Evolutionary conservation across 2,113 vertebrate species (phyloP).

Genomic region (Halichoeres trimaculatus): DNA sequence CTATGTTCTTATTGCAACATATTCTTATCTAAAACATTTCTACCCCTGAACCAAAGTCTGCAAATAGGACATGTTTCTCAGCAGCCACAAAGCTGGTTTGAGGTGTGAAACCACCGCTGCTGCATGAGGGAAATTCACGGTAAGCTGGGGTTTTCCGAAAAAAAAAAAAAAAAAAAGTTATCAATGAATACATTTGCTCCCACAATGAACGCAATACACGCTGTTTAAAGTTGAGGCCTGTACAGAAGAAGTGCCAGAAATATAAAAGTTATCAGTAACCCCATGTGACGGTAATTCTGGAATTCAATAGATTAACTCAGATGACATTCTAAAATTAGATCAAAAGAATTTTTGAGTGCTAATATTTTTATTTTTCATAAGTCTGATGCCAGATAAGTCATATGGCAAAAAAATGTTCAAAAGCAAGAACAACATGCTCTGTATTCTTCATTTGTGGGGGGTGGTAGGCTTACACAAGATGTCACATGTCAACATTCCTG

Average conservation of each 20-base stretch:
- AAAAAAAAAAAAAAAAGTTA: slow-evolving; percentile 39
- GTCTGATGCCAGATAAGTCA: too few relatives aligned
- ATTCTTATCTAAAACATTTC: too few relatives aligned
- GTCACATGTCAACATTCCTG: too few relatives aligned
- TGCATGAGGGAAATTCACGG: slow-evolving; percentile 56
- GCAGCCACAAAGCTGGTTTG: slow-evolving; percentile 57
- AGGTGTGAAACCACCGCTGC: slow-evolving; percentile 71
- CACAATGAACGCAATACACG: slow-evolving; percentile 19
- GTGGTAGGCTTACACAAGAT: too few relatives aligned
- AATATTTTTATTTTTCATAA: too few relatives aligned
- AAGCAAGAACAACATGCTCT: too few relatives aligned
- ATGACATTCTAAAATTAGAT: too few relatives aligned
- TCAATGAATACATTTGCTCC: slow-evolving; percentile 41
- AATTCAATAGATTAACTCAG: neutral
- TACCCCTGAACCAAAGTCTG: neutral
- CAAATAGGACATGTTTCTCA: slow-evolving; percentile 22
- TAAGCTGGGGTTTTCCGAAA: slow-evolving; percentile 63
- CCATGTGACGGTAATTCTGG: neutral
- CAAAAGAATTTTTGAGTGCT: too few relatives aligned
- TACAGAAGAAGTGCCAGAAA: neutral
- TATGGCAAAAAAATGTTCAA: too few relatives aligned
- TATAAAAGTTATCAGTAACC: too few relatives aligned
- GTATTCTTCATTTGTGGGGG: too few relatives aligned
- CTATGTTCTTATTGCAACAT: neutral
- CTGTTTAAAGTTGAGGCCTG: neutral